Base-by-base conservation (phyloP, 2,113 vertebrate species). In the Zapus hudsonius region DNA sequence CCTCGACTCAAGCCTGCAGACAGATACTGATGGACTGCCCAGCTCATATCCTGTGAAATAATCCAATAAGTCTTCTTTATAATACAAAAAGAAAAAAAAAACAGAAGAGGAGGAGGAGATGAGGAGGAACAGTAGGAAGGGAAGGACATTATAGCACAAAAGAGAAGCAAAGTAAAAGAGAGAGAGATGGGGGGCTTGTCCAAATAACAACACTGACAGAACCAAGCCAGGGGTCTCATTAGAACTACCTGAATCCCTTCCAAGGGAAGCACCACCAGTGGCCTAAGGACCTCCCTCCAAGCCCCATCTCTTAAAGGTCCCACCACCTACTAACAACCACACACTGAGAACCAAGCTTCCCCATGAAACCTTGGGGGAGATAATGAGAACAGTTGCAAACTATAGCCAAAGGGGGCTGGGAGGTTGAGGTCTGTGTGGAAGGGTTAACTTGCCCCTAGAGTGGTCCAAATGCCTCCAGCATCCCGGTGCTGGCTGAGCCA, bases 401-500 rank as follows among this genome's bases (percentile, higher is more conserved):
- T 61, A n/a, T n/a, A n/a, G 31, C 42, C 31, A 17, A 36, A 7
- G 63, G 63, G 11, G 52, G 12, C 2, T 52, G 31, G 81, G 42
- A n/a, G 63, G 17, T 42, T n/a, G 61, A 16, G 63, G 61, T 20
- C 13, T 15, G 31, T 47, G 4, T 23, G 0, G 42, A 27, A 47
- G 76, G 52, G 25, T 74, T 89, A 67, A 64, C 61, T 36, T 81
- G 80, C 6, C 42, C 42, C 47, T 20, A 16, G 25, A 25, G 5
- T 61, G 59, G 59, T 61, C 59, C 20, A 61, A 23, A 25, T 20
- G 31, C 42, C 8, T 23, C 61, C 61, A 33, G 59, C 5, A 15
- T 1, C 64, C 2, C 0, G 55, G 17, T 7, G 8, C 29, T 17
- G n/a, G 42, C 25, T 15, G 7, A 27, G 13, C 17, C 80, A 25